These are phyloP conservation scores for Quadriops clusia DNA, from an alignment of 2,888 invertebrate species.

Conservation along the genomic window DNA sequence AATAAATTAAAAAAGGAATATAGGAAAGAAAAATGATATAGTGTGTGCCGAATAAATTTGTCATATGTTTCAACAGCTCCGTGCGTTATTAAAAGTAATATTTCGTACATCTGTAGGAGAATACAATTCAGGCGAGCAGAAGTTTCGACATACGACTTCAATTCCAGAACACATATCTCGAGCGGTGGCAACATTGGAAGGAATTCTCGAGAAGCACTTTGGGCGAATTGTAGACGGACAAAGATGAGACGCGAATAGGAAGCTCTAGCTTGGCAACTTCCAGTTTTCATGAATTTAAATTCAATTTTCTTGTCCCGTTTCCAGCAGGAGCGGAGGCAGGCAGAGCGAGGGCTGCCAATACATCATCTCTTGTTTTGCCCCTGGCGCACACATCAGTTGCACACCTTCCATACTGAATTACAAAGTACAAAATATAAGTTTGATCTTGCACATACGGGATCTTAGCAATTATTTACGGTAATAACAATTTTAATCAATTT, in stretches of 20 bases:
- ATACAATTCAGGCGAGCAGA: too few species aligned
- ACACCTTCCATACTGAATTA: constrained; percentile 22
- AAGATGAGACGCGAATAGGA: constrained; percentile 13
- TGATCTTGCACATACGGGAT: too few species aligned
- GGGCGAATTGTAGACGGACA: constrained; percentile 3
- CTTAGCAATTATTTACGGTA: too few species aligned
- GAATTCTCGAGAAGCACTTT: constrained; percentile 1
- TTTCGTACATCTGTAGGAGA: too few species aligned
- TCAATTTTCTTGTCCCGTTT: constrained; percentile 35
- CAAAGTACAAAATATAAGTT: constrained; percentile 15
- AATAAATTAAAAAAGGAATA: too few species aligned
- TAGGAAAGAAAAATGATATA: background rate
- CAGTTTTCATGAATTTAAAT: constrained; percentile 36
- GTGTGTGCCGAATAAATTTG: background rate
- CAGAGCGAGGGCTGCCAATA: constrained; percentile 28
- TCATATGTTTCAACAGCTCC: constrained; percentile 2
- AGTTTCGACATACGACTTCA: too few species aligned
- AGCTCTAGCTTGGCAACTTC: constrained; percentile 27
- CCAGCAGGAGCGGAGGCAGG: constrained; percentile 23
- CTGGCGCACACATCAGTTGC: constrained; percentile 24
- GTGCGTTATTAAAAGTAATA: too few species aligned
- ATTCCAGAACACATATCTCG: too few species aligned
- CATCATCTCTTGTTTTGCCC: constrained; percentile 31
- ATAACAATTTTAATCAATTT: too few species aligned
- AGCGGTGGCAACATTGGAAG: too few species aligned